Evolutionary conservation across 2,888 invertebrate genomes (phyloP).

Genomic region (Campoplex nolae): DNA sequence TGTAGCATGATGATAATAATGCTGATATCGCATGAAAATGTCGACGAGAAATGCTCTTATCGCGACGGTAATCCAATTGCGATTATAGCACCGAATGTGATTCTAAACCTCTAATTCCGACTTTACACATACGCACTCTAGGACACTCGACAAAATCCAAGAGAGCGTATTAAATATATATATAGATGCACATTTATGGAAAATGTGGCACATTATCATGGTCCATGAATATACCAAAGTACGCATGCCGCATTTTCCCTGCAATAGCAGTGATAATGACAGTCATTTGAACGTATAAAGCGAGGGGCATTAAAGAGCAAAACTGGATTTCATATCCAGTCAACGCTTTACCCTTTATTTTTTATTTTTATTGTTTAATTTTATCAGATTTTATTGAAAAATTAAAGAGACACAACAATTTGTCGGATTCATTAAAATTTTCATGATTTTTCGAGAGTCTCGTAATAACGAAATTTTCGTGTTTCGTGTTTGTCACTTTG

Average conservation of each 20-base stretch:
- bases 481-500: no score
- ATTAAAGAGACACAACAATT: no score
- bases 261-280: constrained; percentile 19
- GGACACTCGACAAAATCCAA: constrained; percentile 17
- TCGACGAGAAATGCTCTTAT: constrained; percentile 46
- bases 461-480: no score
- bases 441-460: no score
- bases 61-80: constrained; percentile 54
- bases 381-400: background rate
- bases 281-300: background rate
- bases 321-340: background rate
- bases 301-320: background rate
- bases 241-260: constrained; percentile 11
- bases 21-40: constrained; percentile 27
- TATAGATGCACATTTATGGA: background rate
- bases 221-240: background rate
- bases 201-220: constrained; percentile 7
- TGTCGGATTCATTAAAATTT: no score
- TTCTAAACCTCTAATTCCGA: constrained; percentile 60
- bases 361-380: background rate
- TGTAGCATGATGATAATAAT: constrained; percentile 43
- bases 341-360: constrained; percentile 1
- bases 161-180: constrained; percentile 31
- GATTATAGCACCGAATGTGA: constrained; percentile 57
- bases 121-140: constrained; percentile 18